Conservation (phyloP, 1,140 invertebrate genomes). For the Drosophila tani region DNA sequence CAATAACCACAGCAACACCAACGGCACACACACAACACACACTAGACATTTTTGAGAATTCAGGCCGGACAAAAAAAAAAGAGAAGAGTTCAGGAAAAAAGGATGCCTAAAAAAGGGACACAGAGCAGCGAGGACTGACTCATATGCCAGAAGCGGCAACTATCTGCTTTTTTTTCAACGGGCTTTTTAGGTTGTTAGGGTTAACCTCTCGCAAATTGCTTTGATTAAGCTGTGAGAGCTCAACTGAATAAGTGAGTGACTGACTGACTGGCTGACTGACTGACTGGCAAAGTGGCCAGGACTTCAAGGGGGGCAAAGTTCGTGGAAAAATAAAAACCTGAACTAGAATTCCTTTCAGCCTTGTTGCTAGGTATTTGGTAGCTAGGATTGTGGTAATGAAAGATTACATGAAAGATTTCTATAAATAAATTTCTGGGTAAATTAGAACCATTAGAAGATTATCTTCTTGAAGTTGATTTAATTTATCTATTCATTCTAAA, state of each 20-base stretch:
- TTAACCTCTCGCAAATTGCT: constrained; percentile 60
- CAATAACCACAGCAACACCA: constrained; percentile 39
- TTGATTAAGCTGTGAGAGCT: constrained; percentile 66
- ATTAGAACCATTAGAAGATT: no score
- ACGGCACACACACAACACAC: constrained; percentile 14
- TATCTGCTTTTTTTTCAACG: constrained; percentile 24
- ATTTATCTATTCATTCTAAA: no score
- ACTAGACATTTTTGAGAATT: constrained; percentile 48
- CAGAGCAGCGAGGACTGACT: constrained; percentile 21
- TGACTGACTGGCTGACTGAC: constrained; percentile 8
- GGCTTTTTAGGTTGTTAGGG: constrained; percentile 23
- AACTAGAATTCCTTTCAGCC: neutral
- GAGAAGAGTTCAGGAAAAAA: constrained; percentile 1
- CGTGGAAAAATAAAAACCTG: neutral
- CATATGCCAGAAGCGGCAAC: constrained; percentile 34
- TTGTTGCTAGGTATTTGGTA: neutral
- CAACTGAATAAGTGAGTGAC: constrained; percentile 40
- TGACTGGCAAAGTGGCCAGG: neutral
- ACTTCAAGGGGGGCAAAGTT: neutral
- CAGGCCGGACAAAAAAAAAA: constrained; percentile 14
- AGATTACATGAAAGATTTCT: no score
- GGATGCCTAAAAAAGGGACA: constrained; percentile 19
- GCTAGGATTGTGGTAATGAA: no score
- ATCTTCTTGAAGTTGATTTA: no score
- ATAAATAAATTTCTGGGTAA: no score